These are phyloP conservation scores for Pipistrellus pipistrellus DNA, from an alignment of 2,797 vertebrate genomes.

Conservation along the genomic window DNA sequence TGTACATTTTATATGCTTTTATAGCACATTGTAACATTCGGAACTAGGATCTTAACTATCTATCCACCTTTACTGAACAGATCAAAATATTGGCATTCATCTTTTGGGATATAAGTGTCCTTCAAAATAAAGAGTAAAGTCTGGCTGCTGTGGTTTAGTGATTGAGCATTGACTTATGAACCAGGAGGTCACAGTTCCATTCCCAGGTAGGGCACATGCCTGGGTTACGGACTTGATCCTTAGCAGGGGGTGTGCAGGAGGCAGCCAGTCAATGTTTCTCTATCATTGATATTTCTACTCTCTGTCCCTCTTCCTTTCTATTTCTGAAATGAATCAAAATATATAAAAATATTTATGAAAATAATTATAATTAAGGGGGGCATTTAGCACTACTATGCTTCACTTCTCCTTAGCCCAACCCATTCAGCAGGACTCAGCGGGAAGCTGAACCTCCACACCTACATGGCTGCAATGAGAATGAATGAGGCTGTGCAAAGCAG, in stretches of 20 bases:
- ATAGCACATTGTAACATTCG: not conserved
- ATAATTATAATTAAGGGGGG: too few relatives aligned
- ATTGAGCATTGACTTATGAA: not conserved
- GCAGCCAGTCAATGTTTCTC: not conserved
- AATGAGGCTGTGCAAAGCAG: not conserved
- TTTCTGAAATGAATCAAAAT: too few relatives aligned
- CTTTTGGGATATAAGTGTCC: not conserved
- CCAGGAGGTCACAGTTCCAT: not conserved
- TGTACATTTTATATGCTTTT: not conserved
- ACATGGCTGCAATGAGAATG: not conserved
- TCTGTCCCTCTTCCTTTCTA: not conserved
- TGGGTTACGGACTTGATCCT: not conserved
- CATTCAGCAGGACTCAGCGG: not conserved
- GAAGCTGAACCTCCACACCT: not conserved
- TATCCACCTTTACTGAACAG: not conserved
- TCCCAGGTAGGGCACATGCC: not conserved
- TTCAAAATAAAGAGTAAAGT: conserved; percentile 54
- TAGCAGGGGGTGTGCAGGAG: not conserved
- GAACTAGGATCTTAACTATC: not conserved
- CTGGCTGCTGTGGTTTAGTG: not conserved
- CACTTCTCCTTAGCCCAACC: not conserved
- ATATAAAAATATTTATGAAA: too few relatives aligned
- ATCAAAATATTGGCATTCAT: not conserved
- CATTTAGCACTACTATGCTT: not conserved
- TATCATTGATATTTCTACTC: not conserved